Conservation (phyloP, 1,140 invertebrate genomes). For the Drosophila saltans region DNA sequence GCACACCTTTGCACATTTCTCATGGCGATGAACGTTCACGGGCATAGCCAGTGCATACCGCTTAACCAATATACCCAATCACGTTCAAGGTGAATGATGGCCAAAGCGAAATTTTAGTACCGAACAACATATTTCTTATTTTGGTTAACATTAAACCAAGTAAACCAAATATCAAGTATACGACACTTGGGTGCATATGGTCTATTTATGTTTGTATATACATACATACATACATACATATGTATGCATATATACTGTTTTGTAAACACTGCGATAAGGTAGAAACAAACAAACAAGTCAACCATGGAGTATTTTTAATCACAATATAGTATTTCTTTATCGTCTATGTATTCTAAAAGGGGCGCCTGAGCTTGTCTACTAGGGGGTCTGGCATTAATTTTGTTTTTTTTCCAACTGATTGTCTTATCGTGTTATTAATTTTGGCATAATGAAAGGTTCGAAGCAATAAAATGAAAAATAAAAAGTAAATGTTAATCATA, state of each 20-base stretch:
- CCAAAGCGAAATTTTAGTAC: slow-evolving; percentile 27
- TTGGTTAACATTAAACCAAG: not conserved
- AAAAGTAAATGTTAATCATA: slow-evolving; percentile 2
- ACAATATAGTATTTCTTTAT: slow-evolving; percentile 10
- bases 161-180: slow-evolving; percentile 5
- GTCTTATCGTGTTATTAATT: slow-evolving; percentile 19
- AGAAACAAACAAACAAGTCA: slow-evolving; percentile 6
- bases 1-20: slow-evolving; percentile 55
- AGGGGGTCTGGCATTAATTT: slow-evolving; percentile 10
- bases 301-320: slow-evolving; percentile 8
- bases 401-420: slow-evolving; percentile 4
- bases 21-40: slow-evolving; percentile 35
- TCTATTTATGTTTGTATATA: not conserved
- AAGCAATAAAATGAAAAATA: slow-evolving; percentile 1
- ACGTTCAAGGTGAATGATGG: slow-evolving; percentile 77
- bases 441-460: slow-evolving; percentile 11
- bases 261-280: slow-evolving; percentile 5
- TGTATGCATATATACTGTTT: not conserved
- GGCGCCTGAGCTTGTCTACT: not conserved
- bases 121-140: slow-evolving; percentile 11
- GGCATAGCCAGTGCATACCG: slow-evolving; percentile 32
- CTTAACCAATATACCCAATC: slow-evolving; percentile 64
- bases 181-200: not conserved
- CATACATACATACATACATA: not conserved
- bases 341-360: not conserved